Evolutionary conservation across 2,888 invertebrate genomes (phyloP), one percentile per base, ranked within the genome.

Genomic region (Hemistola chrysoprasaria): DNA sequence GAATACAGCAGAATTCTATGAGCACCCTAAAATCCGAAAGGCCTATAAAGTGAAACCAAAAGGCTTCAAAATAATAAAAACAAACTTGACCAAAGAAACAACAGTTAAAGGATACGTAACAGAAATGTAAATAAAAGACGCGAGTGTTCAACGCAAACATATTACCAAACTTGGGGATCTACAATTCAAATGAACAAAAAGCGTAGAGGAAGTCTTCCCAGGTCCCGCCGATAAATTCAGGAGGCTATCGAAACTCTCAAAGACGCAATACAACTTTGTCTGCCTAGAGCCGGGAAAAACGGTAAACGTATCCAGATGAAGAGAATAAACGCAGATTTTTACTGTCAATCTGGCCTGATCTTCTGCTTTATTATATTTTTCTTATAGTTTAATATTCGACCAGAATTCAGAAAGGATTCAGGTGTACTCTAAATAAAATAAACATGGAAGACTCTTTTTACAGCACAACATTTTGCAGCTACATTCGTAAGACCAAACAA

Each of bases 181-280:
- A 59, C 64, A 66, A 70, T 62, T 65, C 67, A 67, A 67, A 67
- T 64, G 47, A 61, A 61, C 59, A 70, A 67, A 67, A 65, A 62
- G 59, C 59, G 58, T 25, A 26, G 40, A 40, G 44, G 69, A 71
- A 65, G 65, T 68, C 71, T 53, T 61, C 51, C 50, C 58, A 49
- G 63, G 65, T 59, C 56, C 54, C 62, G 59, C 50, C 70, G 59
- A 72, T 75, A 78, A 74, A 77, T 76, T 66, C 58, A 45, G 39
- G 56, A 60, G 59, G 59, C 59, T 59, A 62, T 61, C 61, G 54
- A 49, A 55, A 55, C 54, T 55, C 40, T 31, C 32, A 40, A n/a
- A 49, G 45, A 43, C 35, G 41, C 50, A 52, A 52, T 50, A 52
- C 52, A 50, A 48, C 48, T 55, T 50, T 38, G 32, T 55, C 48